Conservation (phyloP, 2,797 vertebrate genomes). For the Champsocephalus esox region DNA sequence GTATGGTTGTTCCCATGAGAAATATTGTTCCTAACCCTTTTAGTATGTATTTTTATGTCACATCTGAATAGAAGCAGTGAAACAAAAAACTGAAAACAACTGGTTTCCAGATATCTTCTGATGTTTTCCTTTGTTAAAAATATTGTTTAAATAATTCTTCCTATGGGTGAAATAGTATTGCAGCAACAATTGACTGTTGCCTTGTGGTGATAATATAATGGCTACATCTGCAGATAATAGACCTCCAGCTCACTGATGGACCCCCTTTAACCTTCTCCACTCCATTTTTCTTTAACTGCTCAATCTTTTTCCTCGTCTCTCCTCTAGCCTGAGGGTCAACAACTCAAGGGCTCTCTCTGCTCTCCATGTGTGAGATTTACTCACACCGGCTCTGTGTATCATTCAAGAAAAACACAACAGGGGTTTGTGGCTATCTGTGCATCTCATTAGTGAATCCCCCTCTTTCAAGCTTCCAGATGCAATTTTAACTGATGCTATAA, state of each 20-base stretch:
- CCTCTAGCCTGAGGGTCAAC: constrained; percentile 29
- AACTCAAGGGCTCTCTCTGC: constrained; percentile 22
- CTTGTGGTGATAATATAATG: constrained; percentile 21
- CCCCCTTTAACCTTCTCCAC: constrained; percentile 20
- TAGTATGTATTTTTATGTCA: constrained; percentile 10
- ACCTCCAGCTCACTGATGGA: constrained; percentile 26
- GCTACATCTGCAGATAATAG: constrained; percentile 52
- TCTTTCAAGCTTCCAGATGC: constrained; percentile 6
- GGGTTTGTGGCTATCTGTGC: not conserved
- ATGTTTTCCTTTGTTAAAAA: constrained; percentile 5
- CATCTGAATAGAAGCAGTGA: not conserved
- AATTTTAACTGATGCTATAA: not conserved
- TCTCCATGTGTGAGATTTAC: constrained; percentile 34
- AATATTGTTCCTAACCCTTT: constrained; percentile 12
- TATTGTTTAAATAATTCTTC: not conserved
- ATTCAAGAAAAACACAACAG: constrained; percentile 16
- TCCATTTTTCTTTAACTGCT: constrained; percentile 9
- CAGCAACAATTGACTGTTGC: constrained; percentile 27
- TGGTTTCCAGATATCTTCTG: constrained; percentile 16
- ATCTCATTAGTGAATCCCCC: not conserved
- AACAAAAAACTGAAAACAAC: constrained; percentile 13
- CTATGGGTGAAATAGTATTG: not conserved
- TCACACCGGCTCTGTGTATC: constrained; percentile 21
- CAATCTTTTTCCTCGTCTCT: not conserved
- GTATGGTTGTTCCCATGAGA: constrained; percentile 19